phyloP scores from a whole-genome alignment of 2,797 vertebrate genomes.

The Avahi laniger region DNA sequence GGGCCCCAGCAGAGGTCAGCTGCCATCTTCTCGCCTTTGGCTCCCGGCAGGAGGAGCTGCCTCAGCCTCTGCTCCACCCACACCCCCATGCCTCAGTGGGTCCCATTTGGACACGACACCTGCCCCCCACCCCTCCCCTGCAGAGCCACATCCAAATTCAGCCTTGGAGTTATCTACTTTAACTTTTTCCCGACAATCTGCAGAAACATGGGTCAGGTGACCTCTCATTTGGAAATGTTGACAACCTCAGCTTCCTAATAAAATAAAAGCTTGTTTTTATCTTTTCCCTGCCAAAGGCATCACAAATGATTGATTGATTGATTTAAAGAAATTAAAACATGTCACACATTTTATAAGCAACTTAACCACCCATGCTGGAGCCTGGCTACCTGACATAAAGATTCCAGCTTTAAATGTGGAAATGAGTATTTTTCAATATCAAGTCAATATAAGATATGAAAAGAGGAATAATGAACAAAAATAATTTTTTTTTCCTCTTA shows the following conservation, averaged over 20 bases:
- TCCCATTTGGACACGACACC: background rate
- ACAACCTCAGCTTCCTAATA: slow-evolving; percentile 69
- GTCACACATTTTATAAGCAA: slow-evolving; percentile 78
- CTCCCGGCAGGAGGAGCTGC: background rate
- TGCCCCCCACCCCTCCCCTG: background rate
- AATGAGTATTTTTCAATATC: slow-evolving; percentile 58
- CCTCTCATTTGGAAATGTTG: slow-evolving; percentile 71
- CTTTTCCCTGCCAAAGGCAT: slow-evolving; percentile 70
- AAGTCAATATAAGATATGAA: slow-evolving; percentile 50
- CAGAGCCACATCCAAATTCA: background rate
- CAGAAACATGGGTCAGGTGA: slow-evolving; percentile 26
- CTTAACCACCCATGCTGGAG: background rate
- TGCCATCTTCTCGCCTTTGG: background rate
- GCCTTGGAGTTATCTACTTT: background rate
- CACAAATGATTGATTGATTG: slow-evolving; percentile 75
- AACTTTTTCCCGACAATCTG: slow-evolving; percentile 15
- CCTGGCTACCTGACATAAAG: slow-evolving; percentile 53
- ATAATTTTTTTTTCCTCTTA: slow-evolving; percentile 19
- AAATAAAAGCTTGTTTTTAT: slow-evolving; percentile 76
- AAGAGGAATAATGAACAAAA: slow-evolving; percentile 47
- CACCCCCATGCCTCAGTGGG: accelerated
- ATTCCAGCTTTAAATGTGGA: slow-evolving; percentile 55
- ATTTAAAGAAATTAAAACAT: slow-evolving; percentile 79
- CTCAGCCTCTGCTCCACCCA: background rate
- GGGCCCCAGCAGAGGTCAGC: background rate